A percentile compares a stretch with the other conserved stretches of the same genome.
Evolutionary conservation across 53 echinoderm and acorn worm species (phyloP).

Genomic region (Paracentrotus lividus): DNA sequence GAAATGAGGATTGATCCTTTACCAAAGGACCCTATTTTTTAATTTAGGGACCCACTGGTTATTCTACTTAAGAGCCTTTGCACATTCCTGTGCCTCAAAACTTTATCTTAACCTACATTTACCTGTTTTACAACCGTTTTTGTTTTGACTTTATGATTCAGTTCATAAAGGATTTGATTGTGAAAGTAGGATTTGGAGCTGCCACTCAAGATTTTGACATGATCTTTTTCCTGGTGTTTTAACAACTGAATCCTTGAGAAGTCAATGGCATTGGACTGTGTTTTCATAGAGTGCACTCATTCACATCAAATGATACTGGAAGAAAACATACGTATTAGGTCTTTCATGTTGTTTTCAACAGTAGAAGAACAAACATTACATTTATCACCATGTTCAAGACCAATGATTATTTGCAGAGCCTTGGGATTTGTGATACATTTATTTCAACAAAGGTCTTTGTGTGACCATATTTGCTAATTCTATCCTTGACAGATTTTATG

Average conservation of each 20-base stretch:
- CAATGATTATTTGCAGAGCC: background rate
- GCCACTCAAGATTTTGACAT: no score
- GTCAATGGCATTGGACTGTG: background rate
- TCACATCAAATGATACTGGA: background rate
- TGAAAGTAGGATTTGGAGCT: no score
- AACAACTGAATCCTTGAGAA: background rate
- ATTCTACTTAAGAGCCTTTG: no score
- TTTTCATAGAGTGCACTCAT: background rate
- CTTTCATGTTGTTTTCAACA: background rate
- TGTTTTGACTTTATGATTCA: no score
- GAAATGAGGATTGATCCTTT: no score
- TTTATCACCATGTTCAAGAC: background rate
- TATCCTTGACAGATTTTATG: slow-evolving; percentile 34
- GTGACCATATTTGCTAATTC: background rate
- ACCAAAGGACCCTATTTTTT: background rate
- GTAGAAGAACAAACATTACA: background rate
- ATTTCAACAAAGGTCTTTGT: background rate
- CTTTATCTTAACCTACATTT: no score
- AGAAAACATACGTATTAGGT: background rate
- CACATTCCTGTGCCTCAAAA: no score
- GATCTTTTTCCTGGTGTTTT: background rate
- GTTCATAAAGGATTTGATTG: no score
- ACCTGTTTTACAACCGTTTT: no score
- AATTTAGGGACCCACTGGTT: background rate
- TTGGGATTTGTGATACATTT: background rate